Evolutionary conservation across 2,888 invertebrate genomes (phyloP).

Genomic region (Congeria kusceri): DNA sequence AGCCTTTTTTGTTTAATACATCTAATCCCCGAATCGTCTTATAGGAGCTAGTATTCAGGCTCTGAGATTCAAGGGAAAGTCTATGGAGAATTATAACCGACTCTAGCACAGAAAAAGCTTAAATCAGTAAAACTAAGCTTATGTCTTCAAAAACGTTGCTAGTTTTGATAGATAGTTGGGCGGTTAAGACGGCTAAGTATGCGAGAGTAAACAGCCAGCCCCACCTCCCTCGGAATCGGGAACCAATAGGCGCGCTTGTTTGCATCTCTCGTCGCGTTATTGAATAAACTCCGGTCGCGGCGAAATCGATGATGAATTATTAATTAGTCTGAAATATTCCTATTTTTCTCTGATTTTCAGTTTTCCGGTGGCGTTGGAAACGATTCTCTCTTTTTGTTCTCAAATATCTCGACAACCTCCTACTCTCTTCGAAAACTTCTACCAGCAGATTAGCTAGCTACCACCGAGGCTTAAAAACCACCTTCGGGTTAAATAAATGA

Average conservation of each 20-base stretch:
- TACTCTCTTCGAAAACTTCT: too few relatives aligned
- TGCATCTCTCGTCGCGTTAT: background rate
- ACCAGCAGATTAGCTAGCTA: too few relatives aligned
- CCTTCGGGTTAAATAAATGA: background rate
- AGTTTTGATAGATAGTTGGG: conserved; percentile 70
- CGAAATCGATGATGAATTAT: conserved; percentile 44
- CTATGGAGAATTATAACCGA: conserved; percentile 62
- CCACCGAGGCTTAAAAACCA: too few relatives aligned
- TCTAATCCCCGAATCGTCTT: conserved; percentile 49
- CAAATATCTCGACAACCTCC: background rate
- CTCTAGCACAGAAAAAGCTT: conserved; percentile 61
- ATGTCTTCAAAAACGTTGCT: conserved; percentile 71
- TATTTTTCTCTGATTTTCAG: background rate
- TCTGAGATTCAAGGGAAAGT: conserved; percentile 59
- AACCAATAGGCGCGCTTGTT: conserved; percentile 46
- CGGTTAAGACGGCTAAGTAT: conserved; percentile 58
- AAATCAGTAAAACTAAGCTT: conserved; percentile 71
- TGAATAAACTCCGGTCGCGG: conserved; percentile 34
- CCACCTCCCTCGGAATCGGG: conserved; percentile 53
- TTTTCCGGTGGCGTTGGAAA: background rate
- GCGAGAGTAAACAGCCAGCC: conserved; percentile 60
- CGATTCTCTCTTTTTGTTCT: background rate
- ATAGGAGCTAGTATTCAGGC: conserved; percentile 37
- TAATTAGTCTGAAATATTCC: conserved; percentile 43
- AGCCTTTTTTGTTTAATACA: conserved; percentile 63